Evolutionary conservation across 2,888 invertebrate genomes (phyloP), one percentile per base, ranked within the genome.

Genomic region (Pollenia labialis): DNA sequence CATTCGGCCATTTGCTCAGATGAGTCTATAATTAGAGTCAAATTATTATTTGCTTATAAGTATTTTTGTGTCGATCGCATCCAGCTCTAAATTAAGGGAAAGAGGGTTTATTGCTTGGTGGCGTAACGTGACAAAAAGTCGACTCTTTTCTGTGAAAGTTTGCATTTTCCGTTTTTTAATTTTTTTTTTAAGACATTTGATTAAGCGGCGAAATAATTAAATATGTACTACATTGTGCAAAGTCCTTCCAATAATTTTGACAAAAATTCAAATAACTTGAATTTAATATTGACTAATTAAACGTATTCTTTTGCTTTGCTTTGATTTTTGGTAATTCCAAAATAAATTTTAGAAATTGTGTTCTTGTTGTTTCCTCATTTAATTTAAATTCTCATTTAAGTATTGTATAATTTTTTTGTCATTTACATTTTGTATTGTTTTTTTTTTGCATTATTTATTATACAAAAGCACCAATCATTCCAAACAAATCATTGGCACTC

Each of bases 401-500:
- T 46, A 64, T 54, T 62, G 52, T 72, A 18, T 64, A 16, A 18
- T 64, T 18, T 18, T 64, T 6, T 60, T 60, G 10, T 32, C 58
- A 40, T 74, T 74, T 44, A 46, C n/a, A 62, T 80, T 80, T 50
- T 14, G 52, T 56, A 10, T 62, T 18, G 18, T 66, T 44, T 52
- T 44, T 76, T 32, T 14, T 4, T 14, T 68, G 1, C 52, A 68
- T 50, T 62, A 40, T 64, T 54, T 54, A n/a, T 71, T 42, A 56
- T 64, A 48, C 11, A 71, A 72, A 32, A 81, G 72, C 72, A 66
- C 72, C 18, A 11, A 4, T n/a, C 68, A 48, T 81, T 14, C 14
- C 7, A 50, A 46, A 23, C 50, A 50, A 72, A 66, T 71, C 69
- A 60, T 79, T 81, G 66, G 68, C 80, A 71, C 82, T 83, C 81